phyloP scores from a whole-genome alignment of 1,140 invertebrate genomes.

The Sycophaga agraensis region DNA sequence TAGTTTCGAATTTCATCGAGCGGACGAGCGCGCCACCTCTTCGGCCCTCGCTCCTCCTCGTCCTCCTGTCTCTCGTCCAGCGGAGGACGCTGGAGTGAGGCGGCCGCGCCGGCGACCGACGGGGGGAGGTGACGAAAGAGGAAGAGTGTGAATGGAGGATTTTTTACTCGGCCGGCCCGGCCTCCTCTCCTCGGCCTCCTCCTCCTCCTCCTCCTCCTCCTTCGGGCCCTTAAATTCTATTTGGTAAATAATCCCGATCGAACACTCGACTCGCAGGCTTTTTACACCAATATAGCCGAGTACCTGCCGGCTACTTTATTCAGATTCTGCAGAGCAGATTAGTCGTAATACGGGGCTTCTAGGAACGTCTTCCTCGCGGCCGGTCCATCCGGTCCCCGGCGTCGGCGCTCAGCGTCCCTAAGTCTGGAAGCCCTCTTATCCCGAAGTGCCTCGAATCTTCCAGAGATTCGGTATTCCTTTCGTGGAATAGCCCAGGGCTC shows the following conservation, averaged over 20 bases:
- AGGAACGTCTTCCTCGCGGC: constrained; percentile 13
- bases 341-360: too few species aligned
- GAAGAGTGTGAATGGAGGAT: constrained; percentile 4
- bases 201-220: too few species aligned
- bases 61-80: not conserved
- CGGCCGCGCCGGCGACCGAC: not conserved
- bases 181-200: too few species aligned
- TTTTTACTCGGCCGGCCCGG: too few species aligned
- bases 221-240: too few species aligned
- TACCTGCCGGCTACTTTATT: too few species aligned
- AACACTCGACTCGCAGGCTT: too few species aligned
- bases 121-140: constrained; percentile 9
- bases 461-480: constrained; percentile 25
- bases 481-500: constrained; percentile 11
- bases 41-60: not conserved
- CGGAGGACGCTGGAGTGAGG: not conserved
- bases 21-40: not conserved
- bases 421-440: constrained; percentile 3
- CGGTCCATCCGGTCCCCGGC: not conserved
- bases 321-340: too few species aligned
- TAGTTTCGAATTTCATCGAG: constrained; percentile 26
- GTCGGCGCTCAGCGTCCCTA: too few species aligned
- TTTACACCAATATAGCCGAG: too few species aligned
- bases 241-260: too few species aligned
- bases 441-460: constrained; percentile 19